Percentiles rank a stretch among this genome's conserved stretches.
phyloP scores from a whole-genome alignment of 2,888 invertebrate species.

The Tyria jacobaeae region DNA sequence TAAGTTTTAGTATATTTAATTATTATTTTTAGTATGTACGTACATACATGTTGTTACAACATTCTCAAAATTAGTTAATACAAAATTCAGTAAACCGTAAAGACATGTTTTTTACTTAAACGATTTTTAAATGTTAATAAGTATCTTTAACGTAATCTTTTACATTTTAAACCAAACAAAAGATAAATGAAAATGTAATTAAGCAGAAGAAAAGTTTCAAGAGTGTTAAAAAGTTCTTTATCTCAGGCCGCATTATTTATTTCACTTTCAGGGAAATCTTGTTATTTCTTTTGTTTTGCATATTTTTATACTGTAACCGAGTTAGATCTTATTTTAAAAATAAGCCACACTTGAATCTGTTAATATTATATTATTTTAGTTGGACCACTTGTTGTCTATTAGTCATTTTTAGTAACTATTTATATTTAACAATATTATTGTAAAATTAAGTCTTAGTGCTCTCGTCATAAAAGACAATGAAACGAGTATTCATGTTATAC shows the following conservation, averaged over 20 bases:
- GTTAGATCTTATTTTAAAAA: not conserved
- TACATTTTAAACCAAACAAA: constrained; percentile 61
- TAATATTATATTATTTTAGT: too few relatives aligned
- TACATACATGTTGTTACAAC: not conserved
- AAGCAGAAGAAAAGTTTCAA: constrained; percentile 78
- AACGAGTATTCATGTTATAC: too few relatives aligned
- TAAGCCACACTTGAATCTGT: too few relatives aligned
- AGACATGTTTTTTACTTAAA: too few relatives aligned
- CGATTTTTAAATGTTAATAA: too few relatives aligned
- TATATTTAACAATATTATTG: too few relatives aligned
- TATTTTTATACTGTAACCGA: constrained; percentile 36
- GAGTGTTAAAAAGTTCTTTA: constrained; percentile 77
- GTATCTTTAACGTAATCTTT: not conserved
- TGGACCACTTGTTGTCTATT: too few relatives aligned
- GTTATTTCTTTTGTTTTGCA: constrained; percentile 64
- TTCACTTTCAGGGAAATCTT: constrained; percentile 68
- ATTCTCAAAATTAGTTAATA: not conserved
- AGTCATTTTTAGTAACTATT: too few relatives aligned
- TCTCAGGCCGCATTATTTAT: constrained; percentile 76
- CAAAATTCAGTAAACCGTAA: not conserved
- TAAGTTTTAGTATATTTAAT: not conserved
- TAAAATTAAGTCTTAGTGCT: too few relatives aligned
- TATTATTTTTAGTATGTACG: not conserved
- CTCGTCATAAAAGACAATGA: too few relatives aligned
- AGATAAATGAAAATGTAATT: constrained; percentile 84